phyloP scores from a whole-genome alignment of 2,888 invertebrate species.

The Glyphotaelius pellucidus region DNA sequence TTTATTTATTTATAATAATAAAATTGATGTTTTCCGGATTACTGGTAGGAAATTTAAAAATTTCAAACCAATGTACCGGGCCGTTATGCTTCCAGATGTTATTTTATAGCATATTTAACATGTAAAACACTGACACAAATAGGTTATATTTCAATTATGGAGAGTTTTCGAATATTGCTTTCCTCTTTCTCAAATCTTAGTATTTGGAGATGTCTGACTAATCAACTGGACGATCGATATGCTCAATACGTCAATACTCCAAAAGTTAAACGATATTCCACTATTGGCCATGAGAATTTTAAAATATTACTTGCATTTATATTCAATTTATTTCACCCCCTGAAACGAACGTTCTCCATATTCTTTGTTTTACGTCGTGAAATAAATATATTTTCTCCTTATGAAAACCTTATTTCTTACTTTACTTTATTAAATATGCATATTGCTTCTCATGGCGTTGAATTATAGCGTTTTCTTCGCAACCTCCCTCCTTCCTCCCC shows the following conservation, averaged over 20 bases:
- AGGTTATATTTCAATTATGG: too few relatives aligned
- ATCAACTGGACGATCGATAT: too few relatives aligned
- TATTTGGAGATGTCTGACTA: too few relatives aligned
- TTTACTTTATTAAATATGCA: not conserved
- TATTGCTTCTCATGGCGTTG: not conserved
- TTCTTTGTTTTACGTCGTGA: not conserved
- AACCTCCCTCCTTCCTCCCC: not conserved
- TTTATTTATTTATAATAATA: too few relatives aligned
- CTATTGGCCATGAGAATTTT: not conserved
- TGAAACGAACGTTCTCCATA: not conserved
- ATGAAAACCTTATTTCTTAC: slow-evolving; percentile 2
- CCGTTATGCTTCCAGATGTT: too few relatives aligned
- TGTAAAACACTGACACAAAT: too few relatives aligned
- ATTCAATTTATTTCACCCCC: not conserved
- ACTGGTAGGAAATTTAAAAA: too few relatives aligned
- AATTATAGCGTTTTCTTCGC: not conserved
- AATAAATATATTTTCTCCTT: not conserved
- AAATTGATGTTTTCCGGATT: too few relatives aligned
- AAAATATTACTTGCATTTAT: not conserved
- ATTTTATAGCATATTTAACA: too few relatives aligned
- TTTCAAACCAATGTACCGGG: too few relatives aligned
- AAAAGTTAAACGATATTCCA: not conserved
- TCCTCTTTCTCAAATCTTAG: too few relatives aligned
- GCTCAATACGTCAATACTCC: not conserved
- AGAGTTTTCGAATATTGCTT: too few relatives aligned